Evolutionary conservation across 2,797 vertebrate species (phyloP), one percentile per base, ranked within the genome.

Genomic region (Xiphorhynchus erythropygius): DNA sequence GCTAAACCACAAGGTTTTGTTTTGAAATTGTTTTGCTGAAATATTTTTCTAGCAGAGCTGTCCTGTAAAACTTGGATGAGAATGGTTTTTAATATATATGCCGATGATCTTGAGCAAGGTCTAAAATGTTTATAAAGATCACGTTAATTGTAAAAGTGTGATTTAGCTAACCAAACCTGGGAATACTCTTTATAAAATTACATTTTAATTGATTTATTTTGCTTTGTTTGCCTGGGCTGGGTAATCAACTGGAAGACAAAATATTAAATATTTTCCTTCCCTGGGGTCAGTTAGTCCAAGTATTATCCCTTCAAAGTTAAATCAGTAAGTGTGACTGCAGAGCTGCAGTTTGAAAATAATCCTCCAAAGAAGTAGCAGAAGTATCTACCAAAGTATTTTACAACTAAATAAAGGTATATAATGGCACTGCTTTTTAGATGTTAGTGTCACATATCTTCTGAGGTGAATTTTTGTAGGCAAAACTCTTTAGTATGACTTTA

Each of bases 121-220:
- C 74, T 84, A 30, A 77, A 77, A 67, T 39, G 49, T 56, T 73
- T 71, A 23, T 37, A 82, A 87, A 3, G 1, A n/a, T 79, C 71
- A 30, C 1, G 0, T 90, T 94, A 87, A 87, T 89, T 87, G 75
- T 60, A 79, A 83, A 93, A 87, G 46, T 68, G 49, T 53, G 53
- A 77, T 77, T 94, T 87, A 90, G 42, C 60, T 57, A 77, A 80
- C 53, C 77, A 71, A 92, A 91, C 53, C 49, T 60, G 78, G 56
- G 60, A 87, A 77, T 83, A 39, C 19, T 68, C 25, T 53, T 70
- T 32, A 80, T 78, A 76, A 90, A 92, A 93, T 90, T 87, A 49
- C 60, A 41, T 83, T 85, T 93, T 77, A 93, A 94, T 94, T 69
- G 35, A 74, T 85, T 77, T 93, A 32, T 74, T 84, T 92, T 82